Evolutionary conservation across 2,113 vertebrate species (phyloP), one percentile per base, ranked within the genome.

Genomic region (Fregata magnificens): DNA sequence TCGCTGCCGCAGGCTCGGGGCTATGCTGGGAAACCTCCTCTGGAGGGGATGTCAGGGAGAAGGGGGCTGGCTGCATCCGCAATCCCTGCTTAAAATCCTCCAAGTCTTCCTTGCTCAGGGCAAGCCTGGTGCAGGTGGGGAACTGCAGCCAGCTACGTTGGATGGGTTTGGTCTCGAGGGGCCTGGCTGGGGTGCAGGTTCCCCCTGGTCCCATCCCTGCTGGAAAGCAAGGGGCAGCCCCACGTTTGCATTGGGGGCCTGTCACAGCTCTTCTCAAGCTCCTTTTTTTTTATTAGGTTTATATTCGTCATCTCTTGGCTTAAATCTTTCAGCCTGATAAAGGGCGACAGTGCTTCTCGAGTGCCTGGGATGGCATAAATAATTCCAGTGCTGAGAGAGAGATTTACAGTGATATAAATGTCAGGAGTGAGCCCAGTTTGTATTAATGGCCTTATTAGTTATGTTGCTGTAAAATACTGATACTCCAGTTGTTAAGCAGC

Each of bases 371-470:
- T 77, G 58, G 90, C 95, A 92, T 97, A 97, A 98, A 98, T 97
- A 97, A 97, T 98, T 97, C 94, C 58, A 3, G 90, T 36, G 86
- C 94, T 84, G 93, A 96, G 92, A 90, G 95, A 16, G 47, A 98
- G 98, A 98, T 98, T 98, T 97, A 98, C 88, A 91, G 96, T 70
- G 93, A 96, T 97, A 97, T 97, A 97, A 98, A 97, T 94, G 98
- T 95, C 97, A 97, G 94, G 42, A 85, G 97, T 84, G 95, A 98
- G 96, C 97, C 93, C 95, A 31, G 97, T 97, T 98, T 95, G 97
- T 98, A 98, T 98, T 98, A 98, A 98, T 97, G 97, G 97, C 97
- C 98, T 98, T 98, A 98, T 98, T 98, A 98, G 98, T 97, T 97
- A 98, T 96, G 95, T 98, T 98, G 98, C 97, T 97, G 94, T 98